phyloP scores from a whole-genome alignment of 2,888 invertebrate genomes.

The Arctia plantaginis region DNA sequence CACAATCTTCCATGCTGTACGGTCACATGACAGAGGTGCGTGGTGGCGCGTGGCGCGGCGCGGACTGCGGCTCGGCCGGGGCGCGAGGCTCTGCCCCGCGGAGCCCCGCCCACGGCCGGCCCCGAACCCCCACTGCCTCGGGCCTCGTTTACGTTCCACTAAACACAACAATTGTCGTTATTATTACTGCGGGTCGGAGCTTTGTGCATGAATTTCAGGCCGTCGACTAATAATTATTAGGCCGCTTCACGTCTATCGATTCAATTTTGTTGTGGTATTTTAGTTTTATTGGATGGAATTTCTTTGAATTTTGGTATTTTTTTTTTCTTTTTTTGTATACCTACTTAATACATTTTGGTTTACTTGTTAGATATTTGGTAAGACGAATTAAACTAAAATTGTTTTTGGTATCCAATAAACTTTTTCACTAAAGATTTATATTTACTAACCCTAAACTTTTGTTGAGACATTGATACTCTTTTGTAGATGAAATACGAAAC shows the following conservation, averaged over 20 bases:
- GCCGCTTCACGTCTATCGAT: constrained; percentile 79
- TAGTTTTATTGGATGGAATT: constrained; percentile 49
- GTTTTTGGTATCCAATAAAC: neutral
- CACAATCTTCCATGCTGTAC: constrained; percentile 83
- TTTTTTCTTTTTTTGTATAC: neutral
- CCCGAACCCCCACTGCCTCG: constrained; percentile 53
- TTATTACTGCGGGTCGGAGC: constrained; percentile 86
- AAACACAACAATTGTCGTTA: constrained; percentile 87
- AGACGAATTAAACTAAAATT: neutral
- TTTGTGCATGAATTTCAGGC: constrained; percentile 87
- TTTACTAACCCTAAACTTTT: neutral
- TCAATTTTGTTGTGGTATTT: constrained; percentile 79
- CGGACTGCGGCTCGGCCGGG: constrained; percentile 74
- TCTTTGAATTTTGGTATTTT: neutral
- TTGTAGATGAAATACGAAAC: neutral
- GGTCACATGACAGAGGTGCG: constrained; percentile 83
- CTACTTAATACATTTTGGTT: neutral
- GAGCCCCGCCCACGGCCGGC: constrained; percentile 61
- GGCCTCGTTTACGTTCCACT: constrained; percentile 84
- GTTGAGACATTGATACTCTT: neutral
- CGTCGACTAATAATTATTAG: constrained; percentile 85
- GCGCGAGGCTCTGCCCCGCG: constrained; percentile 67
- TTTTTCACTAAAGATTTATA: neutral
- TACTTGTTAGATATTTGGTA: neutral
- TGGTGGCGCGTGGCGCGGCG: constrained; percentile 76